phyloP scores from a whole-genome alignment of 2,888 invertebrate genomes.

The Netelia fuscicornis region DNA sequence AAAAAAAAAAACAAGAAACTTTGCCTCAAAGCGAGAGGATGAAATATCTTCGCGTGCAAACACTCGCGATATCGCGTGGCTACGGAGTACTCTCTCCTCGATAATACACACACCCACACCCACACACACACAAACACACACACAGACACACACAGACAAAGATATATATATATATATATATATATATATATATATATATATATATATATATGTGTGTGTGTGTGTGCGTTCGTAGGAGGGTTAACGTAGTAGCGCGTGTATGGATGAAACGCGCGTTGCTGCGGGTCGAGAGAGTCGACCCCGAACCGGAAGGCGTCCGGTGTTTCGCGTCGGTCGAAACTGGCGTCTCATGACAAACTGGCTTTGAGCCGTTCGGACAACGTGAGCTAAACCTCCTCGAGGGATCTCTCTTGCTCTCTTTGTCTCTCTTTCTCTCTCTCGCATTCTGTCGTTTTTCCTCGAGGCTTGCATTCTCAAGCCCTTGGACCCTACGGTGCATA shows the following conservation, averaged over 20 bases:
- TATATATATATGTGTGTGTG: not conserved
- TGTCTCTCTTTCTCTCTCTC: slow-evolving; percentile 19
- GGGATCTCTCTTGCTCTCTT: slow-evolving; percentile 47
- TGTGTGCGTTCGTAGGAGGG: not conserved
- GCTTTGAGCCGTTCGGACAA: slow-evolving; percentile 70
- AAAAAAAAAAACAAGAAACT: not conserved
- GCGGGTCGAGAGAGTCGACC: slow-evolving; percentile 34
- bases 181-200: too few species aligned
- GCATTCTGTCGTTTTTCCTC: slow-evolving; percentile 2
- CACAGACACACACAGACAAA: too few species aligned
- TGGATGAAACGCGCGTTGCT: slow-evolving; percentile 12
- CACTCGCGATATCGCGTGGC: slow-evolving; percentile 28
- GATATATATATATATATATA: too few species aligned
- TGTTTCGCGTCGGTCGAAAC: slow-evolving; percentile 73
- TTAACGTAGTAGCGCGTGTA: slow-evolving; percentile 21
- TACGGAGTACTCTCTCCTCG: slow-evolving; percentile 16
- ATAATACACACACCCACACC: not conserved
- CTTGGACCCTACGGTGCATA: slow-evolving; percentile 18
- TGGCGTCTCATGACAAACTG: slow-evolving; percentile 76
- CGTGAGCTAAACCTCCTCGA: slow-evolving; percentile 70
- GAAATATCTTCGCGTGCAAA: slow-evolving; percentile 6
- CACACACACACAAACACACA: too few species aligned
- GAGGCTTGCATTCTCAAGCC: slow-evolving; percentile 8
- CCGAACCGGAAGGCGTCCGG: slow-evolving; percentile 66
- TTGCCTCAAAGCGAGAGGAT: not conserved